Percentiles rank a stretch among this genome's conserved stretches.
Evolutionary conservation across 2,113 vertebrate species (phyloP).

Genomic region (Mesitornis unicolor): DNA sequence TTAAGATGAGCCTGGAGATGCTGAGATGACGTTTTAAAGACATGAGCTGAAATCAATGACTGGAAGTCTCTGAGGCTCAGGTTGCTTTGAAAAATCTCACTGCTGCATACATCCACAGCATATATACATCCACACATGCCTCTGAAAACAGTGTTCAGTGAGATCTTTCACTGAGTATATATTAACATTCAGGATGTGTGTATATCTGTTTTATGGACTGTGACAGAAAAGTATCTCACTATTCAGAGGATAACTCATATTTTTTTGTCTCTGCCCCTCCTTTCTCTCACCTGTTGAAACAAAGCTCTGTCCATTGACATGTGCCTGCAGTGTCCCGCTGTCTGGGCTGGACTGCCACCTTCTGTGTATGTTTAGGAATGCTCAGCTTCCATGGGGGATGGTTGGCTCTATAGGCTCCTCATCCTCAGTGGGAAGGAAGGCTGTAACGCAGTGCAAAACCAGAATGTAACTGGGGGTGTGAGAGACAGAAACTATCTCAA

Average conservation of each 20-base stretch:
- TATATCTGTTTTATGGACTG: neutral
- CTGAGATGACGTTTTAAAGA: neutral
- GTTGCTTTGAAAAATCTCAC: neutral
- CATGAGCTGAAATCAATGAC: neutral
- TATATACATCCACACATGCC: rapidly evolving
- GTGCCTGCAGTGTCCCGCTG: neutral
- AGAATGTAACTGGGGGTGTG: neutral
- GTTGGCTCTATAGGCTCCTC: rapidly evolving
- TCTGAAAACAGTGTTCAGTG: neutral
- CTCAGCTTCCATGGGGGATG: neutral
- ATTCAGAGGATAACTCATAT: neutral
- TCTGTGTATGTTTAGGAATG: neutral
- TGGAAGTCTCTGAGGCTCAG: neutral
- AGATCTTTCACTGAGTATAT: neutral
- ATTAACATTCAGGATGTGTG: neutral
- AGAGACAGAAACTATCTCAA: neutral
- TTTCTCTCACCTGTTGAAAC: neutral
- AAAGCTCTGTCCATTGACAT: neutral
- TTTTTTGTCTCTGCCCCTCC: neutral
- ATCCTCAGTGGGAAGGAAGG: neutral
- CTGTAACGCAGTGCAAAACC: neutral
- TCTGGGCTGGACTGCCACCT: neutral
- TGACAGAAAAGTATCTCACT: neutral
- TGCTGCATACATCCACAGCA: neutral
- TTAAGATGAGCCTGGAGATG: neutral